Evolutionary conservation across 2,888 invertebrate genomes (phyloP).

Genomic region (Capitulum mitella): DNA sequence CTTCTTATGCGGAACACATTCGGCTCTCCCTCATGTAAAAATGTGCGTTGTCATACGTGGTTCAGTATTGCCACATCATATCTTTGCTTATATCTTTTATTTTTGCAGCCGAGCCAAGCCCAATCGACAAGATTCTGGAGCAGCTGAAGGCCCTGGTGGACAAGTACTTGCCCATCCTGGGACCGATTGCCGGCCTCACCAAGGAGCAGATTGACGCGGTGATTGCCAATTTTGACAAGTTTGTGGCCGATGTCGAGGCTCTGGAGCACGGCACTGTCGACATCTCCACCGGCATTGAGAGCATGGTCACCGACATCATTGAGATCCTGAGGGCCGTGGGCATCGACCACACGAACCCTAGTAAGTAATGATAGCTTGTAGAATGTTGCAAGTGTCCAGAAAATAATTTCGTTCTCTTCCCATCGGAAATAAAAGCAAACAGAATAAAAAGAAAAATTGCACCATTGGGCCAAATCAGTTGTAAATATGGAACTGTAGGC

Average conservation of each 20-base stretch:
- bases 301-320: background rate
- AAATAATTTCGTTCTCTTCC: too few species aligned
- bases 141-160: background rate
- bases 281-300: background rate
- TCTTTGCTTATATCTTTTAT: too few species aligned
- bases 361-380: background rate
- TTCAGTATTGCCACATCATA: too few species aligned
- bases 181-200: background rate
- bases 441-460: too few species aligned
- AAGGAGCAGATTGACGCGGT: background rate
- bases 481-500: too few species aligned
- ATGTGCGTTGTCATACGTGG: too few species aligned
- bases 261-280: conserved; percentile 1
- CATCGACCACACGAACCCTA: background rate
- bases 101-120: too few species aligned
- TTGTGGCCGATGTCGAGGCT: background rate
- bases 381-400: too few species aligned
- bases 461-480: too few species aligned
- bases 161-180: background rate
- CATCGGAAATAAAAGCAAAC: too few species aligned
- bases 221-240: conserved; percentile 7
- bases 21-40: too few species aligned
- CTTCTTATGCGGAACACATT: too few species aligned
- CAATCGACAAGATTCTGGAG: background rate
- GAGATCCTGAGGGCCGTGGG: conserved; percentile 7